A percentile compares a stretch with the other conserved stretches of the same genome.
Evolutionary conservation across 2,888 invertebrate genomes (phyloP).

Genomic region (Slavum lentiscoides): DNA sequence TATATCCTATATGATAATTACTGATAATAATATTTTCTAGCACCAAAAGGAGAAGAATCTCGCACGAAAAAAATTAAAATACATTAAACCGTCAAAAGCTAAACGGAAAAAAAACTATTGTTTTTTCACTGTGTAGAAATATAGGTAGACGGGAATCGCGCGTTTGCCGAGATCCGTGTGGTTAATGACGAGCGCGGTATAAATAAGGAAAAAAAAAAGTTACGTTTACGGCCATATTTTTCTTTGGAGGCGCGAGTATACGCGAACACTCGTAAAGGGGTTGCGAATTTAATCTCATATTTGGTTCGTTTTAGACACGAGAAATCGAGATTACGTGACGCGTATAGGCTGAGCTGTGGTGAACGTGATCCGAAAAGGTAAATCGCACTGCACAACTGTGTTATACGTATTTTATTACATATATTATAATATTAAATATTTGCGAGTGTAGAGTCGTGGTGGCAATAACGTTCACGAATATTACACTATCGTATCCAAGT

Average conservation of each 20-base stretch:
- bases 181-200: neutral
- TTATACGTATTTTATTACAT: neutral
- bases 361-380: slow-evolving; percentile 20
- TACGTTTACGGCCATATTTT: neutral
- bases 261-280: neutral
- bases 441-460: neutral
- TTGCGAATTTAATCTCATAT: slow-evolving; percentile 39
- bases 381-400: neutral
- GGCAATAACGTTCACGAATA: neutral
- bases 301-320: slow-evolving; percentile 4
- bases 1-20: no score
- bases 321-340: slow-evolving; percentile 43
- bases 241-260: neutral
- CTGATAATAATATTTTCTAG: no score
- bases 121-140: no score
- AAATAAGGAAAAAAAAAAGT: neutral
- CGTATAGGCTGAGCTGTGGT: neutral
- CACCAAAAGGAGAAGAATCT: no score
- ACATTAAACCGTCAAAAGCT: no score
- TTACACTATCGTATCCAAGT: neutral
- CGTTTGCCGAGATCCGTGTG: no score
- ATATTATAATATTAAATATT: neutral
- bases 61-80: no score
- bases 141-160: no score
- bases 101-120: no score